Evolutionary conservation across 2,797 vertebrate genomes (phyloP).

Genomic region (Helarctos malayanus): DNA sequence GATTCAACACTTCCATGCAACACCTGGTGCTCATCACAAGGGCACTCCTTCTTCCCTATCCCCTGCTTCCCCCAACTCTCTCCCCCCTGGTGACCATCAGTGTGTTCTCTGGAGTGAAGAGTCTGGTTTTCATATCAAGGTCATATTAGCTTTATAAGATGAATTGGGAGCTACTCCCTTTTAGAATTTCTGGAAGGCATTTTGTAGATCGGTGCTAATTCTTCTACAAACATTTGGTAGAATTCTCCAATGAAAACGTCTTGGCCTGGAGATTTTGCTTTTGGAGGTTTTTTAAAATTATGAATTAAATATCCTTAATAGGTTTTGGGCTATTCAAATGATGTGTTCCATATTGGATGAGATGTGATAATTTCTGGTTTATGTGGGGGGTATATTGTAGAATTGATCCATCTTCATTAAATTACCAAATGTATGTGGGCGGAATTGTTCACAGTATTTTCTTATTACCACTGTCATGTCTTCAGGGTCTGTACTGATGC

Average conservation of each 20-base stretch:
- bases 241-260: neutral
- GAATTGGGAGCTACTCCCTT: neutral
- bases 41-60: neutral
- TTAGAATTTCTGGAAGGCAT: neutral
- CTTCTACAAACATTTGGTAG: neutral
- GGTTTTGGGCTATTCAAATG: neutral
- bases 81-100: neutral
- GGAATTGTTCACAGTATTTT: neutral
- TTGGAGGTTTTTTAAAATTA: neutral
- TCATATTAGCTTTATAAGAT: neutral
- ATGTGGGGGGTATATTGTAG: neutral
- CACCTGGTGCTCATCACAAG: neutral
- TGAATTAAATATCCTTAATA: neutral
- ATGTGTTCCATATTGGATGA: neutral
- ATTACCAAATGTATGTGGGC: neutral
- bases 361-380: neutral
- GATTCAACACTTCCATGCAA: neutral
- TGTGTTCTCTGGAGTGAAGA: neutral
- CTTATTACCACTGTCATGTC: neutral
- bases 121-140: neutral
- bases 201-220: neutral
- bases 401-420: neutral
- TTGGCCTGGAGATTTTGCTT: neutral
- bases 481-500: neutral
- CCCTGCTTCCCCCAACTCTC: neutral